Percentiles rank a stretch among this genome's conserved stretches.
These are phyloP conservation scores for Panthera leo DNA, from an alignment of 2,113 vertebrate genomes.

Conservation along the genomic window DNA sequence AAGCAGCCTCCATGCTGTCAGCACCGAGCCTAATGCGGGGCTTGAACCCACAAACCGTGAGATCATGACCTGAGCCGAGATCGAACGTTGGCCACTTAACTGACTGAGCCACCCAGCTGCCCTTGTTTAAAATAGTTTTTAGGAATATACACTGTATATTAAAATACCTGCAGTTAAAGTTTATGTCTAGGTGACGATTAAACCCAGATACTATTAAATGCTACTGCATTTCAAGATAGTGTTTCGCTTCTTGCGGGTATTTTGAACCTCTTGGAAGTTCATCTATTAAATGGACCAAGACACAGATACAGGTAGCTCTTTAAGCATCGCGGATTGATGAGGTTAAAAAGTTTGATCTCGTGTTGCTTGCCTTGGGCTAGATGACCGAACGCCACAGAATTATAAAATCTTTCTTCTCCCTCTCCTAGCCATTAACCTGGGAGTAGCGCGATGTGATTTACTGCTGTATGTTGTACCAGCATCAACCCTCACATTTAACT, in stretches of 20 bases:
- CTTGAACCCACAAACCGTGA: too few relatives aligned
- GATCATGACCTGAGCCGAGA: too few relatives aligned
- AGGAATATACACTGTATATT: not conserved
- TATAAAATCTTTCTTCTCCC: not conserved
- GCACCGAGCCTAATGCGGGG: too few relatives aligned
- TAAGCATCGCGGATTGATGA: not conserved
- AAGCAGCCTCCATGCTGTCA: too few relatives aligned
- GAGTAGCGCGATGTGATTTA: not conserved
- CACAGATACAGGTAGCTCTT: not conserved
- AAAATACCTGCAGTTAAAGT: slow-evolving; percentile 7
- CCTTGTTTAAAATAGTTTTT: slow-evolving; percentile 37
- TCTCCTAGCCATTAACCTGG: not conserved
- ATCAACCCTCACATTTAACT: not conserved
- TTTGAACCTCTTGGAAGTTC: not conserved
- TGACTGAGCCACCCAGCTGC: too few relatives aligned
- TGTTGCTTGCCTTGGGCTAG: not conserved
- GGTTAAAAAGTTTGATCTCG: not conserved
- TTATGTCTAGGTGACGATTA: not conserved
- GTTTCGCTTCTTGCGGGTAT: not conserved
- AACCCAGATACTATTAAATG: not conserved
- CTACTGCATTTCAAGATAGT: not conserved
- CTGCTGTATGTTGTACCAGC: not conserved
- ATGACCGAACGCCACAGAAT: not conserved
- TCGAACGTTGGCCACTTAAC: too few relatives aligned
- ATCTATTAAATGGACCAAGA: not conserved